A percentile compares a stretch with the other conserved stretches of the same genome.
These are phyloP conservation scores for Metellina segmentata DNA, from an alignment of 2,888 invertebrate species.

Conservation along the genomic window DNA sequence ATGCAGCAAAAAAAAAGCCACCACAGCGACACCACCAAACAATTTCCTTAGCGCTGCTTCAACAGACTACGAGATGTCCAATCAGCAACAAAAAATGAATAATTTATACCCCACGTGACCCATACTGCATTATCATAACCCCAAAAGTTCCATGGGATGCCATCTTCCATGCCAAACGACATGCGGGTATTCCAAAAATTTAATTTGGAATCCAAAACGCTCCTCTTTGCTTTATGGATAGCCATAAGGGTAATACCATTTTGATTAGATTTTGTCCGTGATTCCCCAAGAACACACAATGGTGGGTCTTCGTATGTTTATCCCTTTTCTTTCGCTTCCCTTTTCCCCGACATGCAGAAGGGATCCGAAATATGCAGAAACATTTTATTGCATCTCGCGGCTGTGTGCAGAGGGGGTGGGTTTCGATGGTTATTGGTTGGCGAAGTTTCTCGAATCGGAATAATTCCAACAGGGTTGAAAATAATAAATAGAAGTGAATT, in stretches of 20 bases:
- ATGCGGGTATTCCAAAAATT: slow-evolving; percentile 53
- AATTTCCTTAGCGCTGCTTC: not conserved
- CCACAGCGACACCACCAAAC: too few species aligned
- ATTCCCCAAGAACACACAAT: slow-evolving; percentile 18
- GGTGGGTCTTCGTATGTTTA: not conserved
- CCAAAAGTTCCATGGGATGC: not conserved
- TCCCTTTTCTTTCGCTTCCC: not conserved
- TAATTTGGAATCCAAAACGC: slow-evolving; percentile 27
- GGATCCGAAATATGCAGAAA: slow-evolving; percentile 3
- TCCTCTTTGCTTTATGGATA: slow-evolving; percentile 44
- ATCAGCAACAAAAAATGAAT: not conserved
- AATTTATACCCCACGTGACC: not conserved
- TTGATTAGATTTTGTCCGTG: slow-evolving; percentile 49
- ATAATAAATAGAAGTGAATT: not conserved
- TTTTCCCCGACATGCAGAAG: not conserved
- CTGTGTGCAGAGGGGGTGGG: not conserved
- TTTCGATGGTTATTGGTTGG: not conserved
- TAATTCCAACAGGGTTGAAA: not conserved
- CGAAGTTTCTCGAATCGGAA: not conserved
- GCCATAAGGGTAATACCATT: slow-evolving; percentile 56
- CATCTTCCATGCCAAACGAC: not conserved
- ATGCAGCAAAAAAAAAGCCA: too few species aligned
- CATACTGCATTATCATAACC: not conserved
- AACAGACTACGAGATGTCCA: not conserved
- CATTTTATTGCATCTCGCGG: not conserved